Evolutionary conservation across 2,113 vertebrate species (phyloP).

Genomic region (Charina bottae): DNA sequence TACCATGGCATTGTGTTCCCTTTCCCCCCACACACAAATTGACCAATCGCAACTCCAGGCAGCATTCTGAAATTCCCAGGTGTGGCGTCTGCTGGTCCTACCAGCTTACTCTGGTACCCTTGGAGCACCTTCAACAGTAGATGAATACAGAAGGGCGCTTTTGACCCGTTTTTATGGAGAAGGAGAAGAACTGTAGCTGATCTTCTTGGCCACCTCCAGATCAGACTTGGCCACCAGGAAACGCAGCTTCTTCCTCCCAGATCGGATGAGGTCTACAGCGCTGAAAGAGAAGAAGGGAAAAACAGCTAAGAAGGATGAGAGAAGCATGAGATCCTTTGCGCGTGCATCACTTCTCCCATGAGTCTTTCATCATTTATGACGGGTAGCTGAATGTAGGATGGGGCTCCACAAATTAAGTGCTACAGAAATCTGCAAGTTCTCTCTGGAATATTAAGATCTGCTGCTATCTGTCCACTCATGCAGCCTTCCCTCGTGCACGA

Average conservation of each 20-base stretch:
- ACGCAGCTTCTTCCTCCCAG: constrained; percentile 85
- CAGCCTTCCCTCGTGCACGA: not conserved
- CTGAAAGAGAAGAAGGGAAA: constrained; percentile 66
- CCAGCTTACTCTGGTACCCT: not conserved
- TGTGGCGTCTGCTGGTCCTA: not conserved
- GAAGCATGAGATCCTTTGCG: too few species aligned
- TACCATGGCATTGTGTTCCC: rapidly evolving
- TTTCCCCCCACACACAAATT: not conserved
- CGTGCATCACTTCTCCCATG: not conserved
- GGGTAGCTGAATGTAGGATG: not conserved
- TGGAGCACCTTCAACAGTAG: not conserved
- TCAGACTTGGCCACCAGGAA: constrained; percentile 95
- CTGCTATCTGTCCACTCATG: not conserved
- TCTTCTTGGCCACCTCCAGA: constrained; percentile 87
- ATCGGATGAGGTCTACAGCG: constrained; percentile 92
- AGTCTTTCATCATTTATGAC: too few species aligned
- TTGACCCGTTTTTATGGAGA: constrained; percentile 53
- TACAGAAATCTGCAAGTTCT: not conserved
- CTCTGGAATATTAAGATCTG: too few species aligned
- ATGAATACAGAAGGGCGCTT: constrained; percentile 29
- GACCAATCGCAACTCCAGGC: not conserved
- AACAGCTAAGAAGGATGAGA: not conserved
- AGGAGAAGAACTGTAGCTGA: constrained; percentile 80
- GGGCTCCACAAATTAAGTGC: not conserved
- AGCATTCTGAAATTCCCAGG: not conserved